Percentiles rank a stretch among this genome's conserved stretches.
Conservation (phyloP, 2,797 vertebrate species). For the Sebastes flavidus region DNA sequence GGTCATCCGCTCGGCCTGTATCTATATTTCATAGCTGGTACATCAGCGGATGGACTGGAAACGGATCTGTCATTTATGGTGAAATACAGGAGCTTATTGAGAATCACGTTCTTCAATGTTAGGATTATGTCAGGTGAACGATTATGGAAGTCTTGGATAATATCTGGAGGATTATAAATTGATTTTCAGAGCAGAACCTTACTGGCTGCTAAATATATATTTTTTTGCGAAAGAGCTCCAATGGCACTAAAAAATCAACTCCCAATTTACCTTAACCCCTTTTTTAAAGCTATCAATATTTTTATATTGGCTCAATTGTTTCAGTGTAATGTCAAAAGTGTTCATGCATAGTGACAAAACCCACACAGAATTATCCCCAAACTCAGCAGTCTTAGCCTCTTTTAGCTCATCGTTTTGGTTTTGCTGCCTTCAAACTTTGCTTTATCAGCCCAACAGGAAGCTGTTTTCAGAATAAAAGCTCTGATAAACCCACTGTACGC, state of each 20-base stretch:
- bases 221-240: neutral
- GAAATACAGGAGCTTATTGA: constrained; percentile 27
- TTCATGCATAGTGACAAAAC: neutral
- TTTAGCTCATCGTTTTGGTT: neutral
- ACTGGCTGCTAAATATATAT: neutral
- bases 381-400: neutral
- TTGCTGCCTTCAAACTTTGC: neutral
- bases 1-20: constrained; percentile 59
- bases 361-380: neutral
- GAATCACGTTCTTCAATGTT: constrained; percentile 17
- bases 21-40: constrained; percentile 82
- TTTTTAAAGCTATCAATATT: neutral
- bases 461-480: neutral
- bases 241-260: neutral
- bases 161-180: constrained; percentile 23
- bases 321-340: neutral
- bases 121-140: constrained; percentile 16
- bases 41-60: constrained; percentile 53
- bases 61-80: constrained; percentile 43
- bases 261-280: neutral
- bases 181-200: neutral
- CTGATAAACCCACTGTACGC: neutral
- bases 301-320: neutral
- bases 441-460: neutral
- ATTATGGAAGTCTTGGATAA: constrained; percentile 44